phyloP scores from a whole-genome alignment of 2,113 vertebrate species.

The Bubalus kerabau region DNA sequence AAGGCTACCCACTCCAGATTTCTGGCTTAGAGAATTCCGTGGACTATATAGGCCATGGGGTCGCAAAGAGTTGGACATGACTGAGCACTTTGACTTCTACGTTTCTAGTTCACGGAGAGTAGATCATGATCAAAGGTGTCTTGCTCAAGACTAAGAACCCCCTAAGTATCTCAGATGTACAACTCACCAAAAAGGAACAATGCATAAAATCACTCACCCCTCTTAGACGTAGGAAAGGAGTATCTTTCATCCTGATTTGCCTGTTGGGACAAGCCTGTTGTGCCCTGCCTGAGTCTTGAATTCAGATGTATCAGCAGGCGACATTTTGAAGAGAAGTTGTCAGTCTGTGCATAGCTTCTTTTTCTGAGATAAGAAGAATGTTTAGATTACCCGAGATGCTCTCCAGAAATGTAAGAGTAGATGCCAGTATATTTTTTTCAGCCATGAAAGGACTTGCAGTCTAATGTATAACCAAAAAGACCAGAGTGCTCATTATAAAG shows the following conservation, averaged over 20 bases:
- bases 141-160: neutral
- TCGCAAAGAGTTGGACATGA: neutral
- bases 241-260: neutral
- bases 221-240: neutral
- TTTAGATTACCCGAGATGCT: neutral
- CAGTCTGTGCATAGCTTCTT: neutral
- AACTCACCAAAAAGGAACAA: neutral
- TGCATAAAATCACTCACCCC: neutral
- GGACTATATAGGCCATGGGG: neutral
- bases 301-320: neutral
- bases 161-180: neutral
- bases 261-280: neutral
- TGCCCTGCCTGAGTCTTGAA: neutral
- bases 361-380: neutral
- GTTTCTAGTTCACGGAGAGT: neutral
- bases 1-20: neutral
- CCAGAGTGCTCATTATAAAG: neutral
- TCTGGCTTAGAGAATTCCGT: neutral
- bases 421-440: neutral
- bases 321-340: neutral
- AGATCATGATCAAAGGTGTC: neutral
- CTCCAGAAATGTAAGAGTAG: neutral
- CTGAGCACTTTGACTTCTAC: neutral
- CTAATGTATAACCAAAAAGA: neutral
- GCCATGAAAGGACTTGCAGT: neutral